A percentile compares a stretch with the other conserved stretches of the same genome.
Evolutionary conservation across 2,113 vertebrate species (phyloP).

Genomic region (Notarius lentiginosus): DNA sequence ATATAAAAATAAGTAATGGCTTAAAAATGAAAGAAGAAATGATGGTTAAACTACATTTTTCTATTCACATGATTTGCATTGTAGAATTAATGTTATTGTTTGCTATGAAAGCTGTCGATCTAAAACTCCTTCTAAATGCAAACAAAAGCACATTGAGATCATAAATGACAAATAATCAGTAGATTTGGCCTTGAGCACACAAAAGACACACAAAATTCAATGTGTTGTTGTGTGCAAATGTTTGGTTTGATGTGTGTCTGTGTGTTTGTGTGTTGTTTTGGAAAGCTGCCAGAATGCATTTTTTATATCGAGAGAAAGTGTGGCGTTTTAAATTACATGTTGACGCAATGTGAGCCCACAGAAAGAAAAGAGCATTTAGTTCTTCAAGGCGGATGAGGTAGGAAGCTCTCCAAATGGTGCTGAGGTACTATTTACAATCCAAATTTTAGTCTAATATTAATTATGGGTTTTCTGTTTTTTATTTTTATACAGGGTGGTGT

Average conservation of each 20-base stretch:
- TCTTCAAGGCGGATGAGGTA: background rate
- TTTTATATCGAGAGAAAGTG: background rate
- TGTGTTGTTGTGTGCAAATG: background rate
- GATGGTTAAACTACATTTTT: background rate
- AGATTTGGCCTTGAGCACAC: background rate
- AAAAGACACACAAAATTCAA: background rate
- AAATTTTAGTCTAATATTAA: background rate
- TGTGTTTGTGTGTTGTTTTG: background rate
- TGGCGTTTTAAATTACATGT: slow-evolving; percentile 3
- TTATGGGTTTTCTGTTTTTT: background rate
- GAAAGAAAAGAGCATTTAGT: background rate
- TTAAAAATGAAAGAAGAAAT: background rate
- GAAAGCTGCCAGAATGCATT: background rate
- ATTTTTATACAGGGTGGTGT: background rate
- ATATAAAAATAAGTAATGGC: background rate
- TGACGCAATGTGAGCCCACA: background rate
- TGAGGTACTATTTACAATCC: background rate
- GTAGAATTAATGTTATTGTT: background rate
- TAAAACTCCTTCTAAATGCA: no score
- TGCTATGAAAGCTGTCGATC: background rate
- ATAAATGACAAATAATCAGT: background rate
- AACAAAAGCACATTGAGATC: background rate
- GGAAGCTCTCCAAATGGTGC: background rate
- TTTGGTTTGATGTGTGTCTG: background rate
- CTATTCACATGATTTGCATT: background rate